phyloP scores from a whole-genome alignment of 2,888 invertebrate species.

The Drosophila monieri region DNA sequence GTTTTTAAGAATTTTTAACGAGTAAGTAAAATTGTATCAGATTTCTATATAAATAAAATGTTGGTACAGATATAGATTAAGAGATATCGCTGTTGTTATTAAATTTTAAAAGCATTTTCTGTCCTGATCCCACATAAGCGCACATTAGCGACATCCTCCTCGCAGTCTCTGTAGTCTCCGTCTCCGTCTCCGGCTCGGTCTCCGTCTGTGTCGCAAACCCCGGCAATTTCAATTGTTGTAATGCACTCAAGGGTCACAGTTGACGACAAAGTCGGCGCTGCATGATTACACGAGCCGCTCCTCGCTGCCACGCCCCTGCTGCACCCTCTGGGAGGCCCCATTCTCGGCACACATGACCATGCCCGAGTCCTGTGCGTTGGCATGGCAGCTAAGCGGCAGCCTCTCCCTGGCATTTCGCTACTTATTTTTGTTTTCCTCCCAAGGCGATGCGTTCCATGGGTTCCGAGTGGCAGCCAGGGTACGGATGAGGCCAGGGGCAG shows the following conservation, averaged over 20 bases:
- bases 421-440: slow-evolving; percentile 64
- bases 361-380: slow-evolving; percentile 38
- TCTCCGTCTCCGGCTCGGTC: slow-evolving; percentile 5
- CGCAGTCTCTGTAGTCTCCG: not conserved
- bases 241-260: slow-evolving; percentile 64
- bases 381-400: slow-evolving; percentile 36
- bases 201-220: slow-evolving; percentile 31
- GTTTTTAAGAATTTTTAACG: not conserved
- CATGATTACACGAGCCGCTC: slow-evolving; percentile 62
- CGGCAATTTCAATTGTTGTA: slow-evolving; percentile 76
- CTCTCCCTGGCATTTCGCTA: slow-evolving; percentile 57
- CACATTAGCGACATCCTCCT: slow-evolving; percentile 14
- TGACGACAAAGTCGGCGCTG: slow-evolving; percentile 49
- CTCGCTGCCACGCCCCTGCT: slow-evolving; percentile 16
- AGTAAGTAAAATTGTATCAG: not conserved
- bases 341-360: slow-evolving; percentile 18
- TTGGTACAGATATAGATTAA: not conserved
- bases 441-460: slow-evolving; percentile 58
- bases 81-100: not conserved
- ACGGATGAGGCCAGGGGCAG: slow-evolving; percentile 2
- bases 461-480: slow-evolving; percentile 11
- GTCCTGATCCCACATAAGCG: slow-evolving; percentile 10
- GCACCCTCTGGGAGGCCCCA: not conserved
- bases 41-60: too few relatives aligned
- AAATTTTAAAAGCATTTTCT: not conserved